Evolutionary conservation across 2,113 vertebrate species (phyloP).

Genomic region (Syngnathus floridae): DNA sequence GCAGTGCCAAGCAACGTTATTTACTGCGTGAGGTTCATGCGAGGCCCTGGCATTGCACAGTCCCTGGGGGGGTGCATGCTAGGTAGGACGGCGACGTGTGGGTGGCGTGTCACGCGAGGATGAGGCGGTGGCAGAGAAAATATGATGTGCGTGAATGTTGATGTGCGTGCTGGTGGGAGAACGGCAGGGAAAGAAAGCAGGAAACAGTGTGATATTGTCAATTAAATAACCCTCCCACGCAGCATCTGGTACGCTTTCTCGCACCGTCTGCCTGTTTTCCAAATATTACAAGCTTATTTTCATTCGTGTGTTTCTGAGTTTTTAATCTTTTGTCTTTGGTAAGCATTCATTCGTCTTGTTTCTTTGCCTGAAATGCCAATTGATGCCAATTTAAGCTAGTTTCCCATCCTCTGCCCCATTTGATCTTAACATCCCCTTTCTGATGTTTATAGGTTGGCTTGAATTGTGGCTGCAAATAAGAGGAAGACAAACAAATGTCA

Average conservation of each 20-base stretch:
- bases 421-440: not conserved
- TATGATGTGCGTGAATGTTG: constrained; percentile 23
- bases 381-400: not conserved
- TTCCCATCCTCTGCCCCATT: not conserved
- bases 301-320: constrained; percentile 13
- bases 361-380: constrained; percentile 8
- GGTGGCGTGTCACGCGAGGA: constrained; percentile 42
- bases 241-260: constrained; percentile 63
- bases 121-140: constrained; percentile 55
- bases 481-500: not conserved
- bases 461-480: constrained; percentile 8
- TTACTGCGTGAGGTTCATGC: constrained; percentile 13
- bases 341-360: constrained; percentile 8
- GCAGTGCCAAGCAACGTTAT: not conserved
- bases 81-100: constrained; percentile 21
- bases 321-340: constrained; percentile 9
- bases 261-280: constrained; percentile 53
- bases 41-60: not conserved
- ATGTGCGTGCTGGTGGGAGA: constrained; percentile 25
- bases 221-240: constrained; percentile 69
- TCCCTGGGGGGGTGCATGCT: constrained; percentile 9
- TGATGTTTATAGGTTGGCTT: constrained; percentile 5
- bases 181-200: constrained; percentile 40
- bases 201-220: constrained; percentile 67
- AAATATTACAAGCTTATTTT: constrained; percentile 20